These are phyloP conservation scores for Elachura formosa DNA, from an alignment of 2,113 vertebrate species.

Conservation along the genomic window DNA sequence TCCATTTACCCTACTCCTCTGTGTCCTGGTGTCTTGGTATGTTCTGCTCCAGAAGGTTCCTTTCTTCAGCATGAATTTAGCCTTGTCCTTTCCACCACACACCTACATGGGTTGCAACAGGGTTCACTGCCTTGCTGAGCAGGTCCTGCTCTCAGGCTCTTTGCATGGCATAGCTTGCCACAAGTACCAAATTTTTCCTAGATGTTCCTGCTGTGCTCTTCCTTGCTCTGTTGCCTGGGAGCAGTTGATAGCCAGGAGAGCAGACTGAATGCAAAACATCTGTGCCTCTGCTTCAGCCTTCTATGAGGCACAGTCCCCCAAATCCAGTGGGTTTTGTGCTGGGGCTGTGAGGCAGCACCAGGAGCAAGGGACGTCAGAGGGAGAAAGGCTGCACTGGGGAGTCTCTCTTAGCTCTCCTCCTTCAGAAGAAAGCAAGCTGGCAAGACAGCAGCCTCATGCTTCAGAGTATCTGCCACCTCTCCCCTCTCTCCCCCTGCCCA, in stretches of 20 bases:
- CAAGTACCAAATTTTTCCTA: rapidly evolving
- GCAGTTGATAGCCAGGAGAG: neutral
- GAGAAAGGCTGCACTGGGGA: neutral
- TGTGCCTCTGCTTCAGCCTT: neutral
- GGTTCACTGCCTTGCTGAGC: neutral
- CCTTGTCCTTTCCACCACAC: neutral
- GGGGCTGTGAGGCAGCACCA: neutral
- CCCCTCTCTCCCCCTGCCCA: neutral
- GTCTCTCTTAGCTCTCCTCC: neutral
- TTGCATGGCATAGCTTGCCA: neutral
- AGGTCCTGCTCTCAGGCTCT: neutral
- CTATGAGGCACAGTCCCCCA: neutral
- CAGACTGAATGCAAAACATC: neutral
- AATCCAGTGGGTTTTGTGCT: neutral
- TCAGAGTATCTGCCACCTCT: conserved; percentile 9
- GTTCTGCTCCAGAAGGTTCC: neutral
- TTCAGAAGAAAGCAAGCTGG: neutral
- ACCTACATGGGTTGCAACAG: neutral
- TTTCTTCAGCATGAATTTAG: neutral
- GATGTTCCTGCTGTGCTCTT: neutral
- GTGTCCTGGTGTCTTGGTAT: neutral
- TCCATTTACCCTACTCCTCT: neutral
- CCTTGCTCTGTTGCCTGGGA: neutral
- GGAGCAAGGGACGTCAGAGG: neutral
- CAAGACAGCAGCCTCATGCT: neutral